A percentile compares a stretch with the other conserved stretches of the same genome.
These are phyloP conservation scores for Macrocentrus cingulum DNA, from an alignment of 1,140 invertebrate species.

Conservation along the genomic window DNA sequence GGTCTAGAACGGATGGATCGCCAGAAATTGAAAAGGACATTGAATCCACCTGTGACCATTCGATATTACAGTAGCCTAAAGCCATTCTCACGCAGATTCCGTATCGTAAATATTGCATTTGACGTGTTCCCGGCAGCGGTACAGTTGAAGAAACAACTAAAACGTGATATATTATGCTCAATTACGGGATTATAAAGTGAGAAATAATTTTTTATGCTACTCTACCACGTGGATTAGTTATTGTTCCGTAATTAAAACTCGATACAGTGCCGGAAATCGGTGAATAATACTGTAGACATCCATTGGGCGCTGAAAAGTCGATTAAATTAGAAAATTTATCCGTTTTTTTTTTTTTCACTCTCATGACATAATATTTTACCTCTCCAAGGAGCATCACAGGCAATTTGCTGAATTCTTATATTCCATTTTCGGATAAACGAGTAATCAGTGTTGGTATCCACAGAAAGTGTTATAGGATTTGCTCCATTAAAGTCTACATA, in stretches of 20 bases:
- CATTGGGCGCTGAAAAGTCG: constrained; percentile 66
- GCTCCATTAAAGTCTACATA: constrained; percentile 75
- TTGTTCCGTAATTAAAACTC: constrained; percentile 76
- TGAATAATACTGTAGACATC: constrained; percentile 79
- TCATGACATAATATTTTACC: constrained; percentile 53
- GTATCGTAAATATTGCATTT: constrained; percentile 75
- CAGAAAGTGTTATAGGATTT: constrained; percentile 67
- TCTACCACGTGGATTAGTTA: constrained; percentile 56
- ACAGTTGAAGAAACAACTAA: constrained; percentile 26
- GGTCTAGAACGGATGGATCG: constrained; percentile 64
- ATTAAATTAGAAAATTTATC: constrained; percentile 19
- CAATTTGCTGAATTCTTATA: constrained; percentile 73
- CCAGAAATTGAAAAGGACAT: constrained; percentile 73
- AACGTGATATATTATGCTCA: constrained; percentile 3
- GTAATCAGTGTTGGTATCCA: constrained; percentile 65
- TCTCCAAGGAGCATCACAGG: constrained; percentile 67
- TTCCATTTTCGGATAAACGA: constrained; percentile 72
- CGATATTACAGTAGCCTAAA: constrained; percentile 68
- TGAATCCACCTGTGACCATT: constrained; percentile 63
- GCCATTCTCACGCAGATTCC: constrained; percentile 72
- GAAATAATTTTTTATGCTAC: too few relatives aligned
- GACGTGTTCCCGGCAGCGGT: constrained; percentile 63
- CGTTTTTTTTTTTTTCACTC: constrained; percentile 12
- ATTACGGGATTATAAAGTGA: too few relatives aligned
- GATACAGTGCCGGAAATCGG: constrained; percentile 65